Evolutionary conservation across 2,797 vertebrate species (phyloP).

Genomic region (Sorex maritimensis): DNA sequence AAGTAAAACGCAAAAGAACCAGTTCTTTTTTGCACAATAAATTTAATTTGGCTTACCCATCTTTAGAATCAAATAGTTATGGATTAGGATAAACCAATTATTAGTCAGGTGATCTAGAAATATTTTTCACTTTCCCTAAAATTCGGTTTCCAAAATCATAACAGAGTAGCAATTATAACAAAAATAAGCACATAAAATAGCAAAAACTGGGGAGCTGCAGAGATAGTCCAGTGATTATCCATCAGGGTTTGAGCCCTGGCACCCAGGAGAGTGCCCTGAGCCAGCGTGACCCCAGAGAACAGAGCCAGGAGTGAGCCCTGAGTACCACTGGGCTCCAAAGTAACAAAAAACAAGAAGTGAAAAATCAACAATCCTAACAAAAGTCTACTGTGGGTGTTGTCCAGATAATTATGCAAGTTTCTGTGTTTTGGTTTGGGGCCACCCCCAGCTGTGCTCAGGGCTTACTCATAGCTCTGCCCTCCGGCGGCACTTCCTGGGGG

Average conservation of each 20-base stretch:
- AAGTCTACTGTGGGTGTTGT: background rate
- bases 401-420: background rate
- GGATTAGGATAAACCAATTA: background rate
- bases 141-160: background rate
- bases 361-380: background rate
- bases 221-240: too few species aligned
- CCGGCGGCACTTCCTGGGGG: too few species aligned
- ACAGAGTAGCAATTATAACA: background rate
- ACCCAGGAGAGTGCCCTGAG: too few species aligned
- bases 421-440: too few species aligned
- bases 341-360: background rate
- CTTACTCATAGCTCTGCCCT: too few species aligned
- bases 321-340: too few species aligned
- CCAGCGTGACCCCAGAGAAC: too few species aligned
- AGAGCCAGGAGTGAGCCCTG: too few species aligned
- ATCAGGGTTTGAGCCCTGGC: too few species aligned
- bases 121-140: background rate
- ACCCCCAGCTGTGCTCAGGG: too few species aligned
- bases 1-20: slow-evolving; percentile 46
- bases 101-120: background rate
- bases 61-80: background rate
- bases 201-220: too few species aligned
- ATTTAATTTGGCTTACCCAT: background rate
- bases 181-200: background rate
- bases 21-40: background rate